phyloP scores from a whole-genome alignment of 2,797 vertebrate species.

The Pangasius sanitwongsei region DNA sequence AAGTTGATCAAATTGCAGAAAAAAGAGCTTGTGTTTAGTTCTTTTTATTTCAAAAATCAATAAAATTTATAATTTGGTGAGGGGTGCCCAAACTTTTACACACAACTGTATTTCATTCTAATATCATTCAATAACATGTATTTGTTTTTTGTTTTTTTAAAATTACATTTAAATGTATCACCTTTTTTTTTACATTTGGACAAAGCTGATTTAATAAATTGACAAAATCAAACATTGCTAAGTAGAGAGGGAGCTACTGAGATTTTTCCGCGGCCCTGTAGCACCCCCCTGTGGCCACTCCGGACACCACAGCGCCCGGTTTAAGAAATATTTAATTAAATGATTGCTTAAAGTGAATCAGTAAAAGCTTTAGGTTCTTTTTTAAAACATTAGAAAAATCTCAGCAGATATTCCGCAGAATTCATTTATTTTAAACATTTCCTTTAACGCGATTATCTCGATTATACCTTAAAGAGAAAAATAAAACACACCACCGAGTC shows the following conservation, averaged over 20 bases:
- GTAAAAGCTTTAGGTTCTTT: background rate
- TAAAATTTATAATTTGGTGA: background rate
- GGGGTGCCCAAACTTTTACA: background rate
- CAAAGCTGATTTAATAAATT: background rate
- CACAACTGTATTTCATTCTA: background rate
- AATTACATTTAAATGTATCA: background rate
- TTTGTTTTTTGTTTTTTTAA: background rate
- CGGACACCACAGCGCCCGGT: background rate
- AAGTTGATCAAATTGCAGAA: background rate
- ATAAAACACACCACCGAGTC: background rate
- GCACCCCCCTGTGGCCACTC: background rate
- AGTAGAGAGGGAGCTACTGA: background rate
- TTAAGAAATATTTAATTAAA: background rate
- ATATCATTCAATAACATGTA: background rate
- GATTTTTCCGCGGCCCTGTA: background rate
- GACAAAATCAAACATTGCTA: background rate
- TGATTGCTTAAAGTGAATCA: background rate
- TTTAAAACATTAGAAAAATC: background rate
- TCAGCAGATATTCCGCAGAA: background rate
- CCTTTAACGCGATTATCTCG: background rate
- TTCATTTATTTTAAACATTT: background rate
- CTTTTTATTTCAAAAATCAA: background rate
- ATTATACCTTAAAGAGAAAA: background rate
- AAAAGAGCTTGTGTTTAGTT: background rate
- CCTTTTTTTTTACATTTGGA: background rate